Percentiles rank a stretch among this genome's conserved stretches.
Conservation (phyloP, 2,797 vertebrate genomes). For the Eospalax fontanierii region DNA sequence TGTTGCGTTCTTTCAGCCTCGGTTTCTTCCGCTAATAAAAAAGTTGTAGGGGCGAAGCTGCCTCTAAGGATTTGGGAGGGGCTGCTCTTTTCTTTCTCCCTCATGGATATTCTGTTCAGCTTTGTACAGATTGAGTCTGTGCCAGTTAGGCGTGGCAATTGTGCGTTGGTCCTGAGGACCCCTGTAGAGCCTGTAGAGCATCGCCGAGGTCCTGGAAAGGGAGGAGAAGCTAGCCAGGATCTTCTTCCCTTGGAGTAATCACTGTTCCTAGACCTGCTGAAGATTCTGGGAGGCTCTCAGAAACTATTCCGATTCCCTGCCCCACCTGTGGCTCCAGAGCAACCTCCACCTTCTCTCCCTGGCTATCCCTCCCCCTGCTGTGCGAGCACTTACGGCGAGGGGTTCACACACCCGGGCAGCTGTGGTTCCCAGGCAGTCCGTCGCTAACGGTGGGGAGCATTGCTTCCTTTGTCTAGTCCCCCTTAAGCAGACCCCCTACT, state of each 20-base stretch:
- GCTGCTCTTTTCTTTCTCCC: conserved; percentile 37
- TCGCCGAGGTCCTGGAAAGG: background rate
- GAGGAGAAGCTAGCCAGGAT: background rate
- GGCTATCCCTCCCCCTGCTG: background rate
- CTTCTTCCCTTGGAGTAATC: background rate
- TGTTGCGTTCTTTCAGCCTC: background rate
- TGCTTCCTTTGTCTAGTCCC: background rate
- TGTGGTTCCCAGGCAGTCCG: background rate
- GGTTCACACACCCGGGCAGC: accelerated
- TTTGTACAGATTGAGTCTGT: conserved; percentile 34
- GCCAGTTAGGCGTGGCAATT: background rate
- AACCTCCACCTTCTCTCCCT: background rate
- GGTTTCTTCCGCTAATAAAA: conserved; percentile 2
- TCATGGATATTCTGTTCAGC: background rate
- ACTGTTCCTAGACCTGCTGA: background rate
- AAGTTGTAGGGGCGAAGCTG: background rate
- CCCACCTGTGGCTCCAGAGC: background rate
- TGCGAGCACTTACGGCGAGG: background rate
- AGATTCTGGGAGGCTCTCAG: too few species aligned
- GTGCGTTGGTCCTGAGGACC: background rate
- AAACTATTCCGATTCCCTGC: background rate
- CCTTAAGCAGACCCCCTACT: background rate
- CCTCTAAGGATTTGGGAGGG: background rate
- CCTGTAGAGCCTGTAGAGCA: too few species aligned
- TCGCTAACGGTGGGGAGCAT: background rate